Base-by-base conservation (phyloP, 1,140 invertebrate genomes). In the Drosophila paulistorum region DNA sequence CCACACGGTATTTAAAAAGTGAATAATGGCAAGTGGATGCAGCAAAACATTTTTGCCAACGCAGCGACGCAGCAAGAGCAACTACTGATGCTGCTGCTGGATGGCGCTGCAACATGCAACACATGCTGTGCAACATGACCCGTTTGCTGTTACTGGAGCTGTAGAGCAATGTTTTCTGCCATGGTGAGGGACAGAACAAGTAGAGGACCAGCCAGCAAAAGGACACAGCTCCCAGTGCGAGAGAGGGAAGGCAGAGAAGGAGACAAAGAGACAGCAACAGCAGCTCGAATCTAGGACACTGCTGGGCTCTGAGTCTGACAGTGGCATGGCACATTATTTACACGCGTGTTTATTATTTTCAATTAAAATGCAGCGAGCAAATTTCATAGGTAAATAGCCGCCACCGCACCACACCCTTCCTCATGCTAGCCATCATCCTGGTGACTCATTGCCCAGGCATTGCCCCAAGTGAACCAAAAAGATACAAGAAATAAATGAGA, bases 281-380 rank as follows among this genome's bases (percentile, higher is more conserved):
- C 30, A 67, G 45, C 74, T 71, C 67, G 80, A 78, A 86, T 76
- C 79, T 87, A 69, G 82, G 83, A 68, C 82, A 86, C 64, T 60
- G 69, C 61, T 54, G 58, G 68, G 58, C 42, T 30, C 60, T 81
- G 77, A 42, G 37, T 65, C 64, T 87, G 79, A 74, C 70, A 74
- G 69, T 74, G 69, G 68, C 82, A 72, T 67, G 68, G 65, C 79
- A 78, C 83, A 86, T 86, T 86, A 86, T 83, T 87, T 83, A 86
- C 83, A 86, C 72, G 83, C 83, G 83, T 86, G 83, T 86, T 86
- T 86, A 87, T 86, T 86, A 87, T 86, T 86, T 87, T 86, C 83
- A 86, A 86, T 86, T 86, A 86, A 86, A 86, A 77, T 82, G 69
- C 79, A 87, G 60, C 67, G 57, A 64, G 72, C 57, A 73, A 71